Percentiles rank a stretch among this genome's conserved stretches.
These are phyloP conservation scores for Calosoma granatense DNA, from an alignment of 1,140 invertebrate species.

Conservation along the genomic window DNA sequence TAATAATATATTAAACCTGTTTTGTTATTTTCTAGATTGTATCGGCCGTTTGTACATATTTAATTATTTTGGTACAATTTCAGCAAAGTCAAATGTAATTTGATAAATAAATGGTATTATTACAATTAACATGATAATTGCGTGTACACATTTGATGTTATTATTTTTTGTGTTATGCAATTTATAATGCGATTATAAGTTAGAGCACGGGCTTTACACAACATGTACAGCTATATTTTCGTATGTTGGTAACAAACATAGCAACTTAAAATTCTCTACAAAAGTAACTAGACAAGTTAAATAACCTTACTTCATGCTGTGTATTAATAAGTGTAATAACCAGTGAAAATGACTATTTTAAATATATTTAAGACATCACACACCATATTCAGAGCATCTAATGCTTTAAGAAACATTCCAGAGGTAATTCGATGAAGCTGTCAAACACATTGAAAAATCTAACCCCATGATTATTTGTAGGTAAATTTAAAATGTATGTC, in stretches of 20 bases:
- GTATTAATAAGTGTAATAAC: background rate
- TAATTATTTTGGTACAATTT: slow-evolving; percentile 3
- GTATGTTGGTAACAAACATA: too few species aligned
- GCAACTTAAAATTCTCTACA: background rate
- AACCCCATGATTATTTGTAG: background rate
- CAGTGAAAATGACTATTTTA: background rate
- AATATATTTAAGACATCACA: background rate
- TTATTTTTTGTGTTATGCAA: too few species aligned
- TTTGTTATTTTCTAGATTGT: background rate
- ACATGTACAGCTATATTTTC: too few species aligned
- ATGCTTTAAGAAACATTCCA: background rate
- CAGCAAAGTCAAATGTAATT: background rate
- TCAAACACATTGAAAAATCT: too few species aligned
- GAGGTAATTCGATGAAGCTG: background rate
- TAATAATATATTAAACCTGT: background rate
- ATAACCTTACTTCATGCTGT: background rate
- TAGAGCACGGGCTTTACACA: too few species aligned
- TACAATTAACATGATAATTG: background rate
- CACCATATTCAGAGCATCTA: background rate
- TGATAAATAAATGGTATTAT: background rate
- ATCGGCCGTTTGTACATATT: background rate
- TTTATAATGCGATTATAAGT: too few species aligned
- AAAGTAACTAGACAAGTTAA: background rate
- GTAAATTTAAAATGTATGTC: slow-evolving; percentile 26
- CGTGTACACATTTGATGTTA: background rate